A percentile compares a stretch with the other conserved stretches of the same genome.
Evolutionary conservation across 2,888 invertebrate species (phyloP).

Genomic region (Leptinotarsa rubiginosa): DNA sequence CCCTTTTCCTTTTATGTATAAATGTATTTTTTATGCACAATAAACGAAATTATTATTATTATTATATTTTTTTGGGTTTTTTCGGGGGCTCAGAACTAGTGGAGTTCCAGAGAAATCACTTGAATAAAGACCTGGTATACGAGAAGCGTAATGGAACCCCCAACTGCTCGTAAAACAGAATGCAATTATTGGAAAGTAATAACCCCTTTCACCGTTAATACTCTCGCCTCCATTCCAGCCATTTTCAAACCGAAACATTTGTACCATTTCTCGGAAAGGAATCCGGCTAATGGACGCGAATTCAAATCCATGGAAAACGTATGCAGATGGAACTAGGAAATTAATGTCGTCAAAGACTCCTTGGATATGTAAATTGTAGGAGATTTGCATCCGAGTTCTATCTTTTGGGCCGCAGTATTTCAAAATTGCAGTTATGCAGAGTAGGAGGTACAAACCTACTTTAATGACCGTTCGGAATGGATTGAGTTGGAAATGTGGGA

Average conservation of each 20-base stretch:
- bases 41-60: no score
- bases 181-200: background rate
- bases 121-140: no score
- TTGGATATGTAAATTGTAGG: constrained; percentile 32
- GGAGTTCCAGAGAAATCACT: no score
- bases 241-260: background rate
- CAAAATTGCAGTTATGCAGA: constrained; percentile 19
- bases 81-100: no score
- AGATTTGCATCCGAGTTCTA: constrained; percentile 17
- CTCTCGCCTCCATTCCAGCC: background rate
- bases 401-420: background rate
- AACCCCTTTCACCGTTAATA: background rate
- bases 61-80: no score
- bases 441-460: background rate
- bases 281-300: constrained; percentile 7
- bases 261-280: background rate
- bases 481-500: background rate
- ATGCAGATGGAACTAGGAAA: constrained; percentile 23
- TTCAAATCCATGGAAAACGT: constrained; percentile 17
- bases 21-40: no score
- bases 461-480: constrained; percentile 1
- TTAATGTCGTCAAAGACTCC: constrained; percentile 28
- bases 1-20: no score
- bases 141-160: no score
- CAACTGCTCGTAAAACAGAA: background rate